Evolutionary conservation across 1,140 invertebrate species (phyloP).

Genomic region (Drosophila burlai): DNA sequence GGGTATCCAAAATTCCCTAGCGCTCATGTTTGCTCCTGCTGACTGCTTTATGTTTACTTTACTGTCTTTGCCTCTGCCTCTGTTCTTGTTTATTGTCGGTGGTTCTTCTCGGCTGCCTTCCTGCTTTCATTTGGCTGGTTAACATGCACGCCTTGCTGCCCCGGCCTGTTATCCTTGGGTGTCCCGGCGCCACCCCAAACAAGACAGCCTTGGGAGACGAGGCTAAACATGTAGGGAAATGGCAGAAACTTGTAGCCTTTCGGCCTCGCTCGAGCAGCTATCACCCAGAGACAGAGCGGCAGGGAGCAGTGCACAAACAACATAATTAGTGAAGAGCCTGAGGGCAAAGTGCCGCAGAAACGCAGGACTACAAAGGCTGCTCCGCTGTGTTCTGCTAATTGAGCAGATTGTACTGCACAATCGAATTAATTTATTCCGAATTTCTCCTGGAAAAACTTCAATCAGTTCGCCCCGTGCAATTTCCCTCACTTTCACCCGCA

Average conservation of each 20-base stretch:
- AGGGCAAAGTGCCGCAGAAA: conserved; percentile 16
- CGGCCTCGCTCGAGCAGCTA: conserved; percentile 34
- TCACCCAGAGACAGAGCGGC: conserved; percentile 4
- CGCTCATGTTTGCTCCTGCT: neutral
- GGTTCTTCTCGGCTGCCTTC: conserved; percentile 28
- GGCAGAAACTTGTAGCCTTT: conserved; percentile 73
- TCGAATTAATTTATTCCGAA: conserved; percentile 63
- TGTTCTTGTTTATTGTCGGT: conserved; percentile 49
- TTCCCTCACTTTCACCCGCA: neutral
- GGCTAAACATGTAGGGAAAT: conserved; percentile 66
- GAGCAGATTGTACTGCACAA: conserved; percentile 51
- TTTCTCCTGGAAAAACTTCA: conserved; percentile 44
- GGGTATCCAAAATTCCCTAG: neutral
- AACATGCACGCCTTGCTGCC: conserved; percentile 20
- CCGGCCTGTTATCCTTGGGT: conserved; percentile 12
- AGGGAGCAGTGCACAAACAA: conserved; percentile 50
- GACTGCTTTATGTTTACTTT: conserved; percentile 41
- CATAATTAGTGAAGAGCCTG: conserved; percentile 66
- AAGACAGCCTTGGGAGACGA: conserved; percentile 48
- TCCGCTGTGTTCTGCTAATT: conserved; percentile 49
- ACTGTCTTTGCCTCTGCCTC: conserved; percentile 22
- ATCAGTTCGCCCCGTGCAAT: conserved; percentile 26
- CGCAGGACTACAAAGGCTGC: conserved; percentile 24
- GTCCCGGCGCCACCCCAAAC: conserved; percentile 14
- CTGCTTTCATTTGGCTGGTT: conserved; percentile 41